Evolutionary conservation across 2,888 invertebrate species (phyloP).

Genomic region (Oscheius sp.): DNA sequence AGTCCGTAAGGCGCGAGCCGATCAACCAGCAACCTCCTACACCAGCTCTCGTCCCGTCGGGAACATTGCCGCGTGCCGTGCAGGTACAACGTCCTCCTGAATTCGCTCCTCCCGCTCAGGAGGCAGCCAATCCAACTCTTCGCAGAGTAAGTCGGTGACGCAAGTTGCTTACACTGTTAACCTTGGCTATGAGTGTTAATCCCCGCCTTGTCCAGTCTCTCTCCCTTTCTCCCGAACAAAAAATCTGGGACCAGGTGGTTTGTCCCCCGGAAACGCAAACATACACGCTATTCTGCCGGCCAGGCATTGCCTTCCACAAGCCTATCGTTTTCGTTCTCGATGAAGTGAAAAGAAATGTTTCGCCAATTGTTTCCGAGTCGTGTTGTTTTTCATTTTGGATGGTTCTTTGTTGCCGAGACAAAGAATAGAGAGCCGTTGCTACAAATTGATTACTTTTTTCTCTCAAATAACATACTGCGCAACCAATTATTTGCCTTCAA

Average conservation of each 20-base stretch:
- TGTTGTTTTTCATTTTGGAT: background rate
- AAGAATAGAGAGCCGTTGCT: background rate
- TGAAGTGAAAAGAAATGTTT: background rate
- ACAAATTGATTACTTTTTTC: background rate
- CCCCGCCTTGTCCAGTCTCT: background rate
- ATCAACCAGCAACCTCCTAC: background rate
- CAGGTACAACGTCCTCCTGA: background rate
- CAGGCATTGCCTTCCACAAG: background rate
- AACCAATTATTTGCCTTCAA: constrained; percentile 14
- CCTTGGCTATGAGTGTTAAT: background rate
- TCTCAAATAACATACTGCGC: background rate
- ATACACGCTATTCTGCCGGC: constrained; percentile 11
- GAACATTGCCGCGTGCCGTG: background rate
- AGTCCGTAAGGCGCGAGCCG: constrained; percentile 9
- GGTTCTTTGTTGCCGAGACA: background rate
- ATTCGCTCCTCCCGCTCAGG: background rate
- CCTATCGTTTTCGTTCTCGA: background rate
- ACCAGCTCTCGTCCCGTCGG: background rate
- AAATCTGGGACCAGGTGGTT: constrained; percentile 20
- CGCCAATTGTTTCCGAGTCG: background rate
- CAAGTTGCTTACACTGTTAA: background rate
- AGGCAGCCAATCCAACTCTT: background rate
- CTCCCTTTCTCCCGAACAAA: background rate
- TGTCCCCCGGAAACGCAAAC: constrained; percentile 21
- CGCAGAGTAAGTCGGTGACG: constrained; percentile 18